Conservation (phyloP, 2,113 vertebrate genomes). For the Cromileptes altivelis region DNA sequence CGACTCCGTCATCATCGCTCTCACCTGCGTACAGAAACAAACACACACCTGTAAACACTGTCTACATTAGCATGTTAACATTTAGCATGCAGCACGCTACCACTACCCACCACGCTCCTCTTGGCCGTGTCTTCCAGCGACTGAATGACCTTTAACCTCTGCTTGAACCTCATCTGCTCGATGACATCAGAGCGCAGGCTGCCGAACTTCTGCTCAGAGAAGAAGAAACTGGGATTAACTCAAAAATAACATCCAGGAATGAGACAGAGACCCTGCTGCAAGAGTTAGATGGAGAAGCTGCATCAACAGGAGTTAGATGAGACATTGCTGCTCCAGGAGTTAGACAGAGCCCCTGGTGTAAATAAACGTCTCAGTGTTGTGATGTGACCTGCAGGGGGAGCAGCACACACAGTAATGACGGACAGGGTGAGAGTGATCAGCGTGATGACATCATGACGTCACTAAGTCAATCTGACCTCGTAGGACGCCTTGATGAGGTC, state of each 20-base stretch:
- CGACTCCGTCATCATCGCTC: constrained; percentile 94
- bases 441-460: background rate
- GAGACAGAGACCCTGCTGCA: background rate
- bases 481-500: constrained; percentile 95
- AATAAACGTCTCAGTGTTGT: no score
- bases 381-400: background rate
- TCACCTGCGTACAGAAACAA: constrained; percentile 85
- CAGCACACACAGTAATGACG: background rate
- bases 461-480: constrained; percentile 77
- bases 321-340: background rate
- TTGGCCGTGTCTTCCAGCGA: constrained; percentile 97
- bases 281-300: background rate
- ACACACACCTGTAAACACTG: constrained; percentile 1
- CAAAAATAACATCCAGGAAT: background rate
- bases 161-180: constrained; percentile 99
- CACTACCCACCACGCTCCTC: constrained; percentile 92
- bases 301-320: background rate
- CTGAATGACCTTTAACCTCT: constrained; percentile 98
- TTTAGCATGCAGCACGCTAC: background rate
- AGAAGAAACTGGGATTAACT: background rate
- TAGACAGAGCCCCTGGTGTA: background rate
- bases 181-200: constrained; percentile 92
- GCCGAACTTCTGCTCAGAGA: constrained; percentile 89
- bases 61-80: background rate
- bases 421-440: background rate